These are phyloP conservation scores for Oryzias woworae DNA, from an alignment of 2,113 vertebrate species.

Conservation along the genomic window DNA sequence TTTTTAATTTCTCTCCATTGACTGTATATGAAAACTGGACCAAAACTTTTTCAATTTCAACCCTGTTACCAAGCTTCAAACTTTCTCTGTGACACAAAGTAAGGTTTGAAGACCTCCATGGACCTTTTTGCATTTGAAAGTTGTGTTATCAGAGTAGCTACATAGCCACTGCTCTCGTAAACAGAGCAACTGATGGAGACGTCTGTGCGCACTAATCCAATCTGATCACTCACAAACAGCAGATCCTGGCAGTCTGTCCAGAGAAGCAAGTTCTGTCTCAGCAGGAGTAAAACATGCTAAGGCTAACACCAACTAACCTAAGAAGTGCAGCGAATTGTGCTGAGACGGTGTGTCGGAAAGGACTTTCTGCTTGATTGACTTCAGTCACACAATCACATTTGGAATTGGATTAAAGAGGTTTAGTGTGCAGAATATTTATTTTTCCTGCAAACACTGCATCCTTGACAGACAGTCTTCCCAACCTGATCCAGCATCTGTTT, in stretches of 20 bases:
- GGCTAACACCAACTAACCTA: background rate
- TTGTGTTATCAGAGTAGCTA: background rate
- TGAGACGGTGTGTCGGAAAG: background rate
- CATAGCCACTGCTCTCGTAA: background rate
- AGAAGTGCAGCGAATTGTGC: background rate
- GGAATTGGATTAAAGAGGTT: slow-evolving; percentile 1
- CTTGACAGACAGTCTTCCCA: background rate
- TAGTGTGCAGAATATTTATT: background rate
- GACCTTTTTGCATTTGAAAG: background rate
- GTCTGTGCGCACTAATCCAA: background rate
- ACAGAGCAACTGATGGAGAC: background rate
- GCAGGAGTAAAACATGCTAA: background rate
- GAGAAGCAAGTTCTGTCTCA: background rate
- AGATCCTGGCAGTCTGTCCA: background rate
- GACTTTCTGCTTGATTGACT: background rate
- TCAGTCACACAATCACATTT: background rate
- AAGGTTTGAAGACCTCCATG: background rate
- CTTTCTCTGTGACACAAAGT: background rate
- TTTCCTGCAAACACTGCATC: background rate
- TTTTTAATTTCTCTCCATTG: too few species aligned
- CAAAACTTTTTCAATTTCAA: too few species aligned
- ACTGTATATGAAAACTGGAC: too few species aligned
- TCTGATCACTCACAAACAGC: background rate
- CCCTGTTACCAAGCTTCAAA: too few species aligned
- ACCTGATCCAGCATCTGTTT: background rate